Base-by-base conservation (phyloP, 2,888 invertebrate genomes). In the Petrolisthes manimaculis region DNA sequence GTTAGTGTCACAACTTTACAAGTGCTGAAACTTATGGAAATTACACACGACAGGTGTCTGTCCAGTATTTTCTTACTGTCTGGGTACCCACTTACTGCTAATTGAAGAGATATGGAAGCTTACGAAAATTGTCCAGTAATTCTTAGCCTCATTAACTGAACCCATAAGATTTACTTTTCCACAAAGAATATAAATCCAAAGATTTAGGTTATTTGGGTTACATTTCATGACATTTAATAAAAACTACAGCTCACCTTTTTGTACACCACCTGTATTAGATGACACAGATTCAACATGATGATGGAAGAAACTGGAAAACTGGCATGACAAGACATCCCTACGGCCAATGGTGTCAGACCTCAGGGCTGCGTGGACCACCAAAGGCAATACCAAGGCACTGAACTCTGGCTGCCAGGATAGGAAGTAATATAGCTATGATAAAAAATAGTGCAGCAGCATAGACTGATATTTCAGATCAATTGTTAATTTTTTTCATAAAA, bases 271-370 rank as follows among this genome's bases (percentile, higher is more conserved):
- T 53, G 74, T 6, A 8, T 3, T 53, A n/a, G n/a, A 53, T 53
- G 51, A 53, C 4, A 8, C 21, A 4, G 4, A n/a, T 24, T 79
- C 12, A 24, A 71, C 74, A 55, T 84, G 84, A 4, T 80, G 61
- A 5, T 83, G 51, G 51, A 88, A 88, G 56, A 88, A 88, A n/a
- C 18, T 8, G n/a, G 87, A 71, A 37, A 88, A 71, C 53, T 88
- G 80, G 12, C 37, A 24, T 67, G 87, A 88, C 9, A 88, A 53
- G 9, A 84, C 74, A 3, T 84, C 87, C 54, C 87, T 55, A 71
- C 84, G 61, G n/a, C 74, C n/a, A 3, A n/a, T 55, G 3, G 37
- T 24, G 87, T 88, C 84, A 5, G 87, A 80, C 24, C 24, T 67
- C 9, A 88, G 74, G 5, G 87, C 74, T 3, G 80, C 61, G 56